phyloP scores from a whole-genome alignment of 2,113 vertebrate genomes.

The Pseudorasbora parva region DNA sequence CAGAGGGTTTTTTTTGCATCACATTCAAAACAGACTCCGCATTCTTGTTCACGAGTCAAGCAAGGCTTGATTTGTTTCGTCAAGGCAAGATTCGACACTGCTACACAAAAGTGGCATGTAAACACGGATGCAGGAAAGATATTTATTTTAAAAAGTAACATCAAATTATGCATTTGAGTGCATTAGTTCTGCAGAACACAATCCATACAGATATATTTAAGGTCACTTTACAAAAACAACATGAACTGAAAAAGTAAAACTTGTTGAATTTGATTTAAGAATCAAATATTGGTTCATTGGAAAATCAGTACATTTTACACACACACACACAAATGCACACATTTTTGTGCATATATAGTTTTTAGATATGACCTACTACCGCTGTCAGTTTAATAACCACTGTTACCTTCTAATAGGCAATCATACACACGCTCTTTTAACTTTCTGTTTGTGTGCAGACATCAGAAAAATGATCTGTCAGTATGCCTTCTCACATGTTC shows the following conservation, averaged over 20 bases:
- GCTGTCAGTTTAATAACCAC: conserved; percentile 5
- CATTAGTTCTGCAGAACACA: background rate
- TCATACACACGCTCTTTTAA: background rate
- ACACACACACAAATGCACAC: background rate
- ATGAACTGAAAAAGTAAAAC: background rate
- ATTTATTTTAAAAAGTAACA: background rate
- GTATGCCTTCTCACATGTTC: background rate
- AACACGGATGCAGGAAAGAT: background rate
- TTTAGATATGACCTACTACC: background rate
- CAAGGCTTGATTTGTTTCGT: background rate
- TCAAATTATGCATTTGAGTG: background rate
- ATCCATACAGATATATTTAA: background rate
- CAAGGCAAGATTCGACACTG: background rate
- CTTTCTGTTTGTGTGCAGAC: conserved; percentile 5
- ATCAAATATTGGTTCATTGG: background rate
- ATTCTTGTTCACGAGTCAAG: background rate
- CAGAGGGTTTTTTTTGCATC: background rate
- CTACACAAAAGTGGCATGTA: background rate
- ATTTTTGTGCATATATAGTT: background rate
- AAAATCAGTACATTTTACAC: background rate
- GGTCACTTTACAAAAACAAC: background rate
- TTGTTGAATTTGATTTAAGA: background rate
- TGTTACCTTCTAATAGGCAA: background rate
- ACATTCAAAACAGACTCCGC: conserved; percentile 3
- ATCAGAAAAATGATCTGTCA: conserved; percentile 17